Conservation (phyloP, 2,797 vertebrate species). For the Buphagus erythrorhynchus region DNA sequence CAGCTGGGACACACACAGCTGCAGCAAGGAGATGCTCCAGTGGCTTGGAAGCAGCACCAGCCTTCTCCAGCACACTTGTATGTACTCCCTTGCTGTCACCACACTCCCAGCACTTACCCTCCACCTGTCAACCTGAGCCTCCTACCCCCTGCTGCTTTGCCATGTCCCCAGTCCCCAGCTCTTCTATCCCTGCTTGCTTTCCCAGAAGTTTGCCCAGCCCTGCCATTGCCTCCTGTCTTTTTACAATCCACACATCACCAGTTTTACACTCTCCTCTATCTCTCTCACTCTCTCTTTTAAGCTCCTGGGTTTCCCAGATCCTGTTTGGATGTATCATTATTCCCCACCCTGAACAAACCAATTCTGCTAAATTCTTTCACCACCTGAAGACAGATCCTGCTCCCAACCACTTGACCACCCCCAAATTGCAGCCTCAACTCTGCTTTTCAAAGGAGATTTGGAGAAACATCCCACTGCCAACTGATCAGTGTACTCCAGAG, state of each 20-base stretch:
- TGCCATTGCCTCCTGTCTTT: background rate
- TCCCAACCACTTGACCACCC: background rate
- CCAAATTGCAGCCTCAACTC: background rate
- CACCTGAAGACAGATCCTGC: background rate
- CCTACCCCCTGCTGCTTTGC: background rate
- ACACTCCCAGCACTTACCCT: background rate
- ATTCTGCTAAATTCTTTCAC: background rate
- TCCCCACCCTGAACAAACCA: background rate
- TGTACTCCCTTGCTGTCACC: background rate
- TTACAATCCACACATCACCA: background rate
- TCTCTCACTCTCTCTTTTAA: background rate
- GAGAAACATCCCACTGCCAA: background rate
- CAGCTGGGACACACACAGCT: background rate
- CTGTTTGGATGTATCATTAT: background rate
- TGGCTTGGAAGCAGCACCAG: background rate
- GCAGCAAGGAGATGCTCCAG: background rate
- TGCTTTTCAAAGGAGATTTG: background rate
- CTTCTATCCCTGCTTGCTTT: background rate
- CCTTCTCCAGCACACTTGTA: background rate
- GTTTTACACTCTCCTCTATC: background rate
- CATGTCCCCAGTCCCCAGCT: background rate
- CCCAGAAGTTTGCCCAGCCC: background rate
- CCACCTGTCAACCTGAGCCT: background rate
- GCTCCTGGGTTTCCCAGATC: background rate
- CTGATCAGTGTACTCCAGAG: background rate